These are phyloP conservation scores for Alfaro cultratus DNA, from an alignment of 2,797 vertebrate genomes.

Conservation along the genomic window DNA sequence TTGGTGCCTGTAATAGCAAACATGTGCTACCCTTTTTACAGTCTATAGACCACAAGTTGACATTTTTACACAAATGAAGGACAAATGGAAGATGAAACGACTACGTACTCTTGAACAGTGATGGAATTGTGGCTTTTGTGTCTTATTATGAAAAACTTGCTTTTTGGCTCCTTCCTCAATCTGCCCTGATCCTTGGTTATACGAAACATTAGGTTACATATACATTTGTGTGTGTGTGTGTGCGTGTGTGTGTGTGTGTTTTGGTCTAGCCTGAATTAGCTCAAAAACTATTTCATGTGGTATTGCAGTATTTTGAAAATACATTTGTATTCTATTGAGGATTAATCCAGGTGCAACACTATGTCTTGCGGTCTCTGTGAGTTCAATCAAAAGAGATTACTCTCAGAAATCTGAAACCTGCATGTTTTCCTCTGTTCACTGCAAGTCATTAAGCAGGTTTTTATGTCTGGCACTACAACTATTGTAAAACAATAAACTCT, in stretches of 20 bases:
- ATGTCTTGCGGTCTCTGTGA: not conserved
- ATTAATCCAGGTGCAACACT: not conserved
- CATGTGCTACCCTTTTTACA: conserved; percentile 52
- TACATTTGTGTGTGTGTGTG: not conserved
- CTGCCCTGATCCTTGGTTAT: not conserved
- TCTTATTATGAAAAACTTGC: conserved; percentile 31
- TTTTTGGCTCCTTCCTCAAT: conserved; percentile 14
- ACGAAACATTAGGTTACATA: not conserved
- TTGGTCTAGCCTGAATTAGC: not conserved
- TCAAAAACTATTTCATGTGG: not conserved
- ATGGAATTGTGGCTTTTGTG: conserved; percentile 49
- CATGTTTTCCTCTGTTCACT: not conserved
- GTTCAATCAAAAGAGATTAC: not conserved
- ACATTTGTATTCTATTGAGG: conserved; percentile 1
- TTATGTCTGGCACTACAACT: not conserved
- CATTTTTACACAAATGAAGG: conserved; percentile 25
- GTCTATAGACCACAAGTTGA: conserved; percentile 41
- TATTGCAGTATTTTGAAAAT: not conserved
- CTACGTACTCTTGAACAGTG: conserved; percentile 35
- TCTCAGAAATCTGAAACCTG: not conserved
- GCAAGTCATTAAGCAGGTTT: not conserved
- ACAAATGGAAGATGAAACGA: conserved; percentile 44
- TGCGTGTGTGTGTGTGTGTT: not conserved
- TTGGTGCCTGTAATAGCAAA: conserved; percentile 52
- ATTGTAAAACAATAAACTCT: not conserved